Evolutionary conservation across 1,140 invertebrate genomes (phyloP).

Genomic region (Drosophila ananassae): DNA sequence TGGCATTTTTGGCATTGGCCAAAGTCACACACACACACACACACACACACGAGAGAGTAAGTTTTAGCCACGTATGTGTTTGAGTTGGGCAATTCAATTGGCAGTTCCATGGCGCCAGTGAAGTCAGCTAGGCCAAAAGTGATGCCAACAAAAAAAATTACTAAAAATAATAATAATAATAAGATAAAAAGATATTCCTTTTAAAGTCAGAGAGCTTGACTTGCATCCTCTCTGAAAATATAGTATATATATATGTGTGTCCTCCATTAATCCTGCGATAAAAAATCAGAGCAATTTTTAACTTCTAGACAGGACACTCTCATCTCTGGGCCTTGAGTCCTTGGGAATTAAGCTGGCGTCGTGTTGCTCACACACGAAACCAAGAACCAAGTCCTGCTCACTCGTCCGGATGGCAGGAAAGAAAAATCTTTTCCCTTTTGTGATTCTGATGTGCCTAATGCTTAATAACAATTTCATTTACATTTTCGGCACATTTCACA

Average conservation of each 20-base stretch:
- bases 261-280: constrained; percentile 15
- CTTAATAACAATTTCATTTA: constrained; percentile 66
- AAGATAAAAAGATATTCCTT: not conserved
- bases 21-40: constrained; percentile 42
- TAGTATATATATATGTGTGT: too few species aligned
- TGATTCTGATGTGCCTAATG: constrained; percentile 42
- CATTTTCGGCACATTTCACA: constrained; percentile 59
- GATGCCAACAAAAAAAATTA: constrained; percentile 1
- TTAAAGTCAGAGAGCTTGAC: not conserved
- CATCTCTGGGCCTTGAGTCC: constrained; percentile 19
- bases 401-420: not conserved
- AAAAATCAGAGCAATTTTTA: not conserved
- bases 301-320: constrained; percentile 16
- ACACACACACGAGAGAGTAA: too few species aligned
- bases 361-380: constrained; percentile 20
- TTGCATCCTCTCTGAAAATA: too few species aligned
- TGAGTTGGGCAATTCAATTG: constrained; percentile 49
- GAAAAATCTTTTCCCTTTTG: constrained; percentile 39
- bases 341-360: constrained; percentile 22
- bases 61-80: constrained; percentile 1
- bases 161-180: not conserved
- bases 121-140: constrained; percentile 22
- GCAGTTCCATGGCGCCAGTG: constrained; percentile 42
- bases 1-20: constrained; percentile 60
- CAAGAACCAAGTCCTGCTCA: not conserved